phyloP scores from a whole-genome alignment of 2,797 vertebrate genomes.

The Lagorchestes hirsutus region DNA sequence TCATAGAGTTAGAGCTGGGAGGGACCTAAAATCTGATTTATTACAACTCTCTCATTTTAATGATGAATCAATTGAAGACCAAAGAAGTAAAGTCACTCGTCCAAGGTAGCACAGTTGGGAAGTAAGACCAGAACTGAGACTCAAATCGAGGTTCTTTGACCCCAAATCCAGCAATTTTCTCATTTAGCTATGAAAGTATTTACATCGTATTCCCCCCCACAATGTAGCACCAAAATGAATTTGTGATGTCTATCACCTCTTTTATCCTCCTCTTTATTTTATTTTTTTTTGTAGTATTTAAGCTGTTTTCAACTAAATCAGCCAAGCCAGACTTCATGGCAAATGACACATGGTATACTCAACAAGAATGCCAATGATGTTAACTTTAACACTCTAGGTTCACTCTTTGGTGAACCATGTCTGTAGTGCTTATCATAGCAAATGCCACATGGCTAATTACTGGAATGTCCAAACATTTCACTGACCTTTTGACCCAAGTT shows the following conservation, averaged over 20 bases:
- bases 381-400: neutral
- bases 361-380: conserved; percentile 51
- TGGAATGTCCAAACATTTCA: conserved; percentile 33
- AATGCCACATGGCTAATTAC: neutral
- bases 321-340: conserved; percentile 61
- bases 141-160: neutral
- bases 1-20: neutral
- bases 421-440: neutral
- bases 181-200: neutral
- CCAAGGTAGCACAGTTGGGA: neutral
- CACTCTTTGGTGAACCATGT: neutral
- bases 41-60: neutral
- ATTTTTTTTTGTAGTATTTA: conserved; percentile 61
- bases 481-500: conserved; percentile 8
- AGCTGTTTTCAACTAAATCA: conserved; percentile 61
- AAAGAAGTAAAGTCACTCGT: no score
- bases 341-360: conserved; percentile 34
- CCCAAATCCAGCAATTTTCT: neutral
- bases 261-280: conserved; percentile 57
- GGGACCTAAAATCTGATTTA: neutral
- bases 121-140: neutral
- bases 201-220: conserved; percentile 44
- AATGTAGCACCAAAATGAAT: conserved; percentile 37
- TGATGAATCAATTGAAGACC: neutral
- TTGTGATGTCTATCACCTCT: conserved; percentile 54